Evolutionary conservation across 35 echinoderm and acorn worm species (phyloP), one percentile per base, ranked within the genome.

Genomic region (Holothuria glaberrima): DNA sequence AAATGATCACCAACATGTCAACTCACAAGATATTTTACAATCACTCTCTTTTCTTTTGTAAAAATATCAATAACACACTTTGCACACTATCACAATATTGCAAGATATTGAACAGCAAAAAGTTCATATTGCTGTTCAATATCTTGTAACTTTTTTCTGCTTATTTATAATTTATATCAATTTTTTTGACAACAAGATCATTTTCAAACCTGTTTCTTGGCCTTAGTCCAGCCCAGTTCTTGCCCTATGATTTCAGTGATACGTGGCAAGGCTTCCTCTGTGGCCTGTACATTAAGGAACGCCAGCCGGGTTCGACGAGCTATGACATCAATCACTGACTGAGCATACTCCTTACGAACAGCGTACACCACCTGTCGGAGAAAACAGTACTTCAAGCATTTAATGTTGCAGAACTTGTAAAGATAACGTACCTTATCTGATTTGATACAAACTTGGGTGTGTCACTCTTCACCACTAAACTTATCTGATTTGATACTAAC

Each of bases 221-320:
- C 77, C 50, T 88, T 93, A 35, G 48, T 99, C 93, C 97, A 95
- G 5, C 65, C 68, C 4, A 99, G 59, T 80, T 95, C 93, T 71
- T 93, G 90, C 17, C 90, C 93, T 88, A 99, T 88, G 58, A 99
- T 90, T 36, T 99, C 97, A 48, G 94, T 87, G 30, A 99, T 93
- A 56, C 93, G 86, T 1, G 91, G 97, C 16, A 95, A 58, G 0
- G 93, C 97, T 71, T 99, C 97, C 60, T 99, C 97, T 22, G 97
- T 94, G 34, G 97, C 97, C 68, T 95, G 91, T n/a, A 93, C 94
- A 76, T 99, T 99, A 5, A 99, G 89, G 52, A 95, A 99, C 48
- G 93, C 93, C 66, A 99, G 89, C 24, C 97, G 61, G 16, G 93
- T 93, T 36, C 97, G 85, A 12, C 97, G 50, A 38, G 90, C 97